A percentile compares a stretch with the other conserved stretches of the same genome.
Evolutionary conservation across 2,797 vertebrate species (phyloP).

Genomic region (Epinephelus malabaricus): DNA sequence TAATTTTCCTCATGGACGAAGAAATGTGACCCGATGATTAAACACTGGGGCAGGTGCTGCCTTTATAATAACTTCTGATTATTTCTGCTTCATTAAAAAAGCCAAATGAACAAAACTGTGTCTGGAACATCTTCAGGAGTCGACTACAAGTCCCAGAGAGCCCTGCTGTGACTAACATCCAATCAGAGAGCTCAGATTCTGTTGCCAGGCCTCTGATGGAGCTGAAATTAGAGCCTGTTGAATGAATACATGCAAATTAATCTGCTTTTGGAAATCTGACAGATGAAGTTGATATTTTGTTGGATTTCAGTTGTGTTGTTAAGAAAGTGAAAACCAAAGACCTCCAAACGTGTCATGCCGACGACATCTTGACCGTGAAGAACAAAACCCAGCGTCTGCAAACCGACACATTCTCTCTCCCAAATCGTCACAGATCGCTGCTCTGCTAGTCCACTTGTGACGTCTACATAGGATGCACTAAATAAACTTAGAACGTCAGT

Average conservation of each 20-base stretch:
- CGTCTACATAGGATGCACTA: too few species aligned
- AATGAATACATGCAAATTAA: neutral
- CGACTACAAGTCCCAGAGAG: conserved; percentile 7
- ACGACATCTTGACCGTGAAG: too few species aligned
- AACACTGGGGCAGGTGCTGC: neutral
- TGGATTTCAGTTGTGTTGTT: too few species aligned
- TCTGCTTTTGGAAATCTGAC: neutral
- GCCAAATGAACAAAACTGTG: neutral
- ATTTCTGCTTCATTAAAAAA: conserved; percentile 17
- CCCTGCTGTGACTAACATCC: neutral
- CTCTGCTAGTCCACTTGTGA: too few species aligned
- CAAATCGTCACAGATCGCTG: too few species aligned
- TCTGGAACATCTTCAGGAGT: neutral
- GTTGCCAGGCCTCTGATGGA: too few species aligned
- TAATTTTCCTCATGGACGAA: neutral
- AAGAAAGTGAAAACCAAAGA: too few species aligned
- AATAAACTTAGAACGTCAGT: too few species aligned
- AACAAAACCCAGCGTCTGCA: too few species aligned
- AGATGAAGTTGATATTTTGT: too few species aligned
- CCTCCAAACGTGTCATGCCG: too few species aligned
- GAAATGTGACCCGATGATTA: neutral
- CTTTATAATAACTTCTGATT: neutral
- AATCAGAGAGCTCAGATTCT: neutral
- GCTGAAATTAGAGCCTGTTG: neutral
- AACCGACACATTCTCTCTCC: too few species aligned